Evolutionary conservation across 1,140 invertebrate species (phyloP).

Genomic region (Octopus bimaculoides): DNA sequence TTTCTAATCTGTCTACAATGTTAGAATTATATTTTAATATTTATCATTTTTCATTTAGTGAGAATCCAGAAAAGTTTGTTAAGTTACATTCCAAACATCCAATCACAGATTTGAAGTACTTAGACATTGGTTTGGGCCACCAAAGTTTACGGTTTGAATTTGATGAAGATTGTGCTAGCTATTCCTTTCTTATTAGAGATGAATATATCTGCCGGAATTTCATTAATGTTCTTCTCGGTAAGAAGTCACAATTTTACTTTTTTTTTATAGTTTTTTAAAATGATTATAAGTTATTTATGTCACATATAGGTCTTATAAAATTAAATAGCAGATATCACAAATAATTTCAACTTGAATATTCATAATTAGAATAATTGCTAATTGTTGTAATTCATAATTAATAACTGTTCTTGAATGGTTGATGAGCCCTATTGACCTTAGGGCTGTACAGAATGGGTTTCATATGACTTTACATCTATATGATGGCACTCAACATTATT

Average conservation of each 20-base stretch:
- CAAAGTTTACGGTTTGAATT: constrained; percentile 51
- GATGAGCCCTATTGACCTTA: too few species aligned
- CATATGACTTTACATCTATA: too few species aligned
- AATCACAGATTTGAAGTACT: constrained; percentile 44
- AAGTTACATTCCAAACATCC: constrained; percentile 45
- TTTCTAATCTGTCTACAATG: background rate
- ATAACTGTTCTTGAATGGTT: too few species aligned
- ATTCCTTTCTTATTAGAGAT: constrained; percentile 43
- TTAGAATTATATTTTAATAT: background rate
- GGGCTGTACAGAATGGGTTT: too few species aligned
- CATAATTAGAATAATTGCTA: too few species aligned
- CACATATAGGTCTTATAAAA: too few species aligned
- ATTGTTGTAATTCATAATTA: too few species aligned
- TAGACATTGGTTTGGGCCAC: constrained; percentile 46
- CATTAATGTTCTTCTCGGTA: constrained; percentile 39
- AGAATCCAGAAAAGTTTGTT: constrained; percentile 29
- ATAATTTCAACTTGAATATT: too few species aligned
- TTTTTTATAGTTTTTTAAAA: too few species aligned
- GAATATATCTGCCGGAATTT: constrained; percentile 39
- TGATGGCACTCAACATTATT: too few species aligned
- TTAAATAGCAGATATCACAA: too few species aligned
- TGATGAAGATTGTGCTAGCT: constrained; percentile 47
- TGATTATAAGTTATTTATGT: too few species aligned
- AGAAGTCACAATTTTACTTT: constrained; percentile 1
- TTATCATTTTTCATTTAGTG: constrained; percentile 24